Evolutionary conservation across 2,113 vertebrate genomes (phyloP).

Genomic region (Brachypodius melanocephalos): DNA sequence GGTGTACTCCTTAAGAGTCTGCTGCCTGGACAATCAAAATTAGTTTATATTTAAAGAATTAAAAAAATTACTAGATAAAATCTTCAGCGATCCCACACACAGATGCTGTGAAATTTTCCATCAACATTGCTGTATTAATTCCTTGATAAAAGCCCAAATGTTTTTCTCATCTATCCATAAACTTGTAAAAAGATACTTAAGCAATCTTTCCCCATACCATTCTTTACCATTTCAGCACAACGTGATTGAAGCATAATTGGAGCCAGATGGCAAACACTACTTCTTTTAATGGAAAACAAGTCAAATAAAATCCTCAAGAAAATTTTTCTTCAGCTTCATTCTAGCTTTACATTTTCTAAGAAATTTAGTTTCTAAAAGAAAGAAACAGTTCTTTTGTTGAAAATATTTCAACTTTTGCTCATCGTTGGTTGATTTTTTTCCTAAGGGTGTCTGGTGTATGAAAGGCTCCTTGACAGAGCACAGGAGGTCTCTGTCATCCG

Average conservation of each 20-base stretch:
- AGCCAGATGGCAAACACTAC: background rate
- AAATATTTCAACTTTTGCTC: background rate
- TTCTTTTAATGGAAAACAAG: background rate
- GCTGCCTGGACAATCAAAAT: background rate
- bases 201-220: background rate
- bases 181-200: background rate
- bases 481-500: background rate
- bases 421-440: background rate
- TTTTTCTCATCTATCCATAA: background rate
- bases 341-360: background rate
- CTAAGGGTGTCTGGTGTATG: background rate
- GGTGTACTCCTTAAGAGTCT: background rate
- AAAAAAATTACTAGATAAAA: background rate
- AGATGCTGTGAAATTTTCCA: background rate
- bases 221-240: background rate
- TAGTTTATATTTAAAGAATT: background rate
- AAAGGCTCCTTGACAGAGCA: background rate
- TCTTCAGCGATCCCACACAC: background rate
- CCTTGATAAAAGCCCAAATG: background rate
- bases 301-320: background rate
- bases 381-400: background rate
- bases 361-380: background rate
- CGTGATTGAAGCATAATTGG: background rate
- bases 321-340: background rate
- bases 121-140: background rate